Evolutionary conservation across 2,113 vertebrate genomes (phyloP).

Genomic region (Anguilla japonica): DNA sequence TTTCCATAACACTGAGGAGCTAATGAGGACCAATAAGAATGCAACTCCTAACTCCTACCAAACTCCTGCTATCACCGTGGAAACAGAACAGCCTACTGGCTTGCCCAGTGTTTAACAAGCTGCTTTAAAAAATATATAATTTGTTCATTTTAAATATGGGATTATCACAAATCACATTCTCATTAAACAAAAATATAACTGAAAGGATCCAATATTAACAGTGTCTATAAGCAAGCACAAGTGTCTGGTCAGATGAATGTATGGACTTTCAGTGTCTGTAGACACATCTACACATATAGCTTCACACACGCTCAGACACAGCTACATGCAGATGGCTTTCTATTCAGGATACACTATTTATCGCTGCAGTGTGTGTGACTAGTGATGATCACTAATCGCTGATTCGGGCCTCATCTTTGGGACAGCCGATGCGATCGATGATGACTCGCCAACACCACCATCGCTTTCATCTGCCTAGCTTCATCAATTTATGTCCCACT

Average conservation of each 20-base stretch:
- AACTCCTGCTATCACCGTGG: neutral
- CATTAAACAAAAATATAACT: neutral
- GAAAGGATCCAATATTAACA: neutral
- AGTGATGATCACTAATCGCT: neutral
- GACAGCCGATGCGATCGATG: neutral
- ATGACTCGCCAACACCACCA: neutral
- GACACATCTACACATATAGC: too few species aligned
- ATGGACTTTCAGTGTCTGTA: neutral
- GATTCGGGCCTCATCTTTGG: neutral
- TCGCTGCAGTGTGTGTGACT: neutral
- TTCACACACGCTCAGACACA: neutral
- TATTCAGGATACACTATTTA: neutral
- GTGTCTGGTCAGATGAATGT: neutral
- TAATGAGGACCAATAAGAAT: neutral
- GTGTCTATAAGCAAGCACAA: neutral
- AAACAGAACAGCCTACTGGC: neutral
- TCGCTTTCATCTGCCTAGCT: neutral
- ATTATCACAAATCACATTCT: neutral
- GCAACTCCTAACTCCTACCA: neutral
- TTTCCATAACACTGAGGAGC: neutral
- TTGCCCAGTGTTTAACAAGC: neutral
- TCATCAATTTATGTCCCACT: too few species aligned
- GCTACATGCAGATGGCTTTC: neutral
- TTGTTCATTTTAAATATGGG: neutral
- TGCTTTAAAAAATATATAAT: neutral